A percentile compares a stretch with the other conserved stretches of the same genome.
phyloP scores from a whole-genome alignment of 2,888 invertebrate genomes.

The Therioaphis trifolii region DNA sequence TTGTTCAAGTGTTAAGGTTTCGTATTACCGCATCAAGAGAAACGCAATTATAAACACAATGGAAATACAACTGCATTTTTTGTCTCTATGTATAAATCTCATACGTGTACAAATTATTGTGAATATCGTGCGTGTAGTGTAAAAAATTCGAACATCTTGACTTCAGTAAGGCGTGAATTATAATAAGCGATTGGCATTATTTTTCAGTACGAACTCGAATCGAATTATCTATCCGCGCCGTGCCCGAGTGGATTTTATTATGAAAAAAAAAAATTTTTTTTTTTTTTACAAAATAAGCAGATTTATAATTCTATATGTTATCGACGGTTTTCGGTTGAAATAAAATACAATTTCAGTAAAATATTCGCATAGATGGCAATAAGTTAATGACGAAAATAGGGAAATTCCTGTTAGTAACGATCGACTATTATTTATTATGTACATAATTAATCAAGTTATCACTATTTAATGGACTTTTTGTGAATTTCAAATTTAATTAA shows the following conservation, averaged over 20 bases:
- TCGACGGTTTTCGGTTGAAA: no score
- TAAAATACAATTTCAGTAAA: neutral
- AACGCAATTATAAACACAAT: constrained; percentile 43
- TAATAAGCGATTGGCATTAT: neutral
- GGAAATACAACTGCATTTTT: constrained; percentile 23
- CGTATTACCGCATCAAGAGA: neutral
- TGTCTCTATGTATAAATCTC: neutral
- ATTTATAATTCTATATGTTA: no score
- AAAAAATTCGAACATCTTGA: neutral
- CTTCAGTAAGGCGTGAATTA: neutral
- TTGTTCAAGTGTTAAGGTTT: constrained; percentile 42
- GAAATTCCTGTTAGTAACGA: neutral
- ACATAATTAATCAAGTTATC: neutral
- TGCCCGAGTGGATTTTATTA: neutral
- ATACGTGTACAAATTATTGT: neutral
- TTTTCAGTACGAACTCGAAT: neutral
- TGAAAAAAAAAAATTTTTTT: neutral
- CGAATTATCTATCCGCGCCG: neutral
- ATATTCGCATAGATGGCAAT: neutral
- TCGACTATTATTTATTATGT: neutral
- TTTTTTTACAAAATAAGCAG: no score
- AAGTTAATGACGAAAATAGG: neutral
- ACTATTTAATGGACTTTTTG: constrained; percentile 5
- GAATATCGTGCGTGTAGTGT: no score
- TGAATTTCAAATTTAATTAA: neutral